Base-by-base conservation (phyloP, 2,113 vertebrate species). In the Crotalus tigris region DNA sequence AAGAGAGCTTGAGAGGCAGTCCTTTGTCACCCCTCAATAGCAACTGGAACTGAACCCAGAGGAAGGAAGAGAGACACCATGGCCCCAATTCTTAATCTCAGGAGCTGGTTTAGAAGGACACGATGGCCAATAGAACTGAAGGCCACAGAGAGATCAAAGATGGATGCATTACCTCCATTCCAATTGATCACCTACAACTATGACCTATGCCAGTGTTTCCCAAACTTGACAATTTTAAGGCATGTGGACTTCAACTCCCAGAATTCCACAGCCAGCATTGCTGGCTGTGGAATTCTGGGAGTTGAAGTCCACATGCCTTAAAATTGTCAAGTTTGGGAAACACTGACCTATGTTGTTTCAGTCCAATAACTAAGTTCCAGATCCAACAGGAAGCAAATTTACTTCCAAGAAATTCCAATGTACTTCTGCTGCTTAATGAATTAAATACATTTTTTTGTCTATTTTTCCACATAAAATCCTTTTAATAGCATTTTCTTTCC, bases 361-460 rank as follows among this genome's bases (percentile, higher is more conserved):
- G 6, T 39, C 15, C n/a, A 15, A 75, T 39, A n/a, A 13, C n/a
- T 75, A 75, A 39, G n/a, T 15, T 39, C n/a, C 5, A 75, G 8
- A 19, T n/a, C 15, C n/a, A 75, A 39, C 6, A 1, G 69, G 15
- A 75, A 19, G n/a, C 19, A 81, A 39, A 81, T 81, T 81, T 81
- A 81, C n/a, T 81, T 81, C 69, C 15, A 81, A 39, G 17, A 81
- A 81, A 86, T 86, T n/a, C 75, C 54, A 19, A 49, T 90, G 86
- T 39, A 90, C n/a, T 86, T 64, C 55, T n/a, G 46, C n/a, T 54
- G 55, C 57, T 86, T 87, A 44, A 90, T 51, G 44, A 93, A 61
- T 93, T 39, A 90, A 89, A 88, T 92, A 87, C 75, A 90, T 90
- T 75, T 61, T 61, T 75, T 90, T 81, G 8, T 89, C 39, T 92